These are phyloP conservation scores for Geodia barretti DNA, from an alignment of 37 sponge, comb jelly and placozoan genomes.

Conservation along the genomic window DNA sequence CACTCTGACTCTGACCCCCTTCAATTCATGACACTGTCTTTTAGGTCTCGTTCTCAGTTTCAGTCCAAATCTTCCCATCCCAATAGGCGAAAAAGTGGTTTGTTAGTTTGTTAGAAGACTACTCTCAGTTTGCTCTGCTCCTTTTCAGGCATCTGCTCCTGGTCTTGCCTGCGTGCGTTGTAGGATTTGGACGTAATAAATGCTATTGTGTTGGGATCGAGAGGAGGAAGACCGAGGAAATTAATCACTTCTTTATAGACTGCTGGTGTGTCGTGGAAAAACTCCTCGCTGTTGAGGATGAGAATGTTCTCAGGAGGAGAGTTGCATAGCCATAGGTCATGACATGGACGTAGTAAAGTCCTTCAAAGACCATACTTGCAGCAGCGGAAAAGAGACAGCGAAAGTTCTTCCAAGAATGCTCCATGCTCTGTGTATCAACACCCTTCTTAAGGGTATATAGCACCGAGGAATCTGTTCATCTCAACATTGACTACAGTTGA, in stretches of 20 bases:
- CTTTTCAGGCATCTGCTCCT: background rate
- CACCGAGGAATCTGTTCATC: slow-evolving; percentile 17
- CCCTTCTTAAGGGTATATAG: background rate
- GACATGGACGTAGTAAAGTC: slow-evolving; percentile 63
- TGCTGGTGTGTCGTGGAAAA: slow-evolving; percentile 28
- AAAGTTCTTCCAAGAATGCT: slow-evolving; percentile 19
- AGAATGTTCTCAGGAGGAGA: slow-evolving; percentile 77
- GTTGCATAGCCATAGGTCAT: slow-evolving; percentile 77
- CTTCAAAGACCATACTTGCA: slow-evolving; percentile 57
- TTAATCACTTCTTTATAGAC: slow-evolving; percentile 51
- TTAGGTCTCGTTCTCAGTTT: too few relatives aligned
- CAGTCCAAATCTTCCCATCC: slow-evolving; percentile 49
- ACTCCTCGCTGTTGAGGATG: slow-evolving; percentile 77
- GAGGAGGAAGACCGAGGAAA: slow-evolving; percentile 45
- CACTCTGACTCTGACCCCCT: too few relatives aligned
- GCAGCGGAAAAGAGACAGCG: slow-evolving; percentile 31
- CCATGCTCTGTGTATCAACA: slow-evolving; percentile 4
- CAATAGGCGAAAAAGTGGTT: slow-evolving; percentile 39
- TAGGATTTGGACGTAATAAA: slow-evolving; percentile 44
- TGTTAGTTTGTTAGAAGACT: slow-evolving; percentile 40
- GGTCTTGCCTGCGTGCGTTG: too few relatives aligned
- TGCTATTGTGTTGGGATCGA: slow-evolving; percentile 4
- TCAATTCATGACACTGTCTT: too few relatives aligned
- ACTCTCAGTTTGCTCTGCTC: slow-evolving; percentile 27
- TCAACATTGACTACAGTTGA: slow-evolving; percentile 32